A percentile compares a stretch with the other conserved stretches of the same genome.
phyloP scores from a whole-genome alignment of 1,140 invertebrate species.

The Potamilus streckersoni region DNA sequence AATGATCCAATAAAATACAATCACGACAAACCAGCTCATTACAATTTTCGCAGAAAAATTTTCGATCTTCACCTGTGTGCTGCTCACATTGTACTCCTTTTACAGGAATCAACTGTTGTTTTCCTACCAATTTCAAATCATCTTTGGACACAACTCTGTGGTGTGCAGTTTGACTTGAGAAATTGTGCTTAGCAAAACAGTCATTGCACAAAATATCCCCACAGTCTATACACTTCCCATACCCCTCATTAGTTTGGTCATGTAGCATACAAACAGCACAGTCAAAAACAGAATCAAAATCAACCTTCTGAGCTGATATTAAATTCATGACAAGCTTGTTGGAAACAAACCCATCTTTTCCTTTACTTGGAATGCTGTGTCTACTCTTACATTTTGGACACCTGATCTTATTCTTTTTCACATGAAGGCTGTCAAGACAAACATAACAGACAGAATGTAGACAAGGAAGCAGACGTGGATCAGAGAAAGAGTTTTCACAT shows the following conservation, averaged over 20 bases:
- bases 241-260: background rate
- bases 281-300: background rate
- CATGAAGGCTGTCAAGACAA: slow-evolving; percentile 7
- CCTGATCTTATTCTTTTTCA: background rate
- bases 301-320: background rate
- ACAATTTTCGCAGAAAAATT: slow-evolving; percentile 17
- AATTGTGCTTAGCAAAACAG: slow-evolving; percentile 26
- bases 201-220: slow-evolving; percentile 15
- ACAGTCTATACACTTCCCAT: slow-evolving; percentile 22
- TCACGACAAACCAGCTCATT: slow-evolving; percentile 2
- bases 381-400: slow-evolving; percentile 11
- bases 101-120: background rate
- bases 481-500: slow-evolving; percentile 1
- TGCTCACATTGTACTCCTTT: slow-evolving; percentile 3
- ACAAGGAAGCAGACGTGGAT: slow-evolving; percentile 16
- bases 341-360: background rate
- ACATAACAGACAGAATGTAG: slow-evolving; percentile 14
- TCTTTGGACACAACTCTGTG: slow-evolving; percentile 16
- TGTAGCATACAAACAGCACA: slow-evolving; percentile 24
- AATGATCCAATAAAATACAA: slow-evolving; percentile 1
- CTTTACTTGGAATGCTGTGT: slow-evolving; percentile 2
- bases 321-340: slow-evolving; percentile 4
- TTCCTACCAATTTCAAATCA: background rate
- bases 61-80: background rate
- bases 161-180: slow-evolving; percentile 12